Evolutionary conservation across 2,888 invertebrate species (phyloP).

Genomic region (Psylliodes chrysocephalus): DNA sequence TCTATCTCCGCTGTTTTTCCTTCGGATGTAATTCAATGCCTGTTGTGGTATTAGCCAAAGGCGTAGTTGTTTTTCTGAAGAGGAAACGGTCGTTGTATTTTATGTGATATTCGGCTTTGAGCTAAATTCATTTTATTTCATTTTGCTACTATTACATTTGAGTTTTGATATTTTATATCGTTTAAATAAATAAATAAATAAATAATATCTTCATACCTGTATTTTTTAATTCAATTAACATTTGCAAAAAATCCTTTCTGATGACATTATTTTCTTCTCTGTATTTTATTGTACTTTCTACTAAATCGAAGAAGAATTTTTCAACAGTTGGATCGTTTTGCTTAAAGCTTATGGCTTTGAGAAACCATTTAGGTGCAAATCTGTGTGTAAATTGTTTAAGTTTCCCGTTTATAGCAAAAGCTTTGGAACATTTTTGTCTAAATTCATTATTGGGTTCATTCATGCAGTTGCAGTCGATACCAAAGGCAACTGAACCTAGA

Average conservation of each 20-base stretch:
- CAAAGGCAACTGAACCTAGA: conserved; percentile 20
- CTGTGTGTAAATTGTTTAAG: background rate
- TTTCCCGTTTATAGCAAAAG: conserved; percentile 1
- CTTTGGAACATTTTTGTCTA: conserved; percentile 14
- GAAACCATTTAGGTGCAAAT: conserved; percentile 10
- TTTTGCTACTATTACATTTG: too few species aligned
- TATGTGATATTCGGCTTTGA: too few species aligned
- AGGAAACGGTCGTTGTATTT: too few species aligned
- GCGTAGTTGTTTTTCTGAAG: too few species aligned
- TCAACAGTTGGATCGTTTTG: conserved; percentile 11
- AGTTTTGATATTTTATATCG: too few species aligned
- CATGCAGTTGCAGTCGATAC: conserved; percentile 29
- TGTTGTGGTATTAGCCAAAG: too few species aligned
- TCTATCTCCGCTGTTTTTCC: too few species aligned
- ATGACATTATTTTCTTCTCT: conserved; percentile 29
- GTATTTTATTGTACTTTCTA: conserved; percentile 21
- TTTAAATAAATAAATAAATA: too few species aligned
- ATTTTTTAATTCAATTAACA: conserved; percentile 32
- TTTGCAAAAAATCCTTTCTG: conserved; percentile 32
- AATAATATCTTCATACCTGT: conserved; percentile 4
- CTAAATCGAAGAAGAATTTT: conserved; percentile 23
- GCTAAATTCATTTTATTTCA: too few species aligned
- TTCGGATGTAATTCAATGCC: too few species aligned
- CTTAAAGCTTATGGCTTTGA: conserved; percentile 20
- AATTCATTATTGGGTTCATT: conserved; percentile 26